phyloP scores from a whole-genome alignment of 1,140 invertebrate genomes.

The Lordiphosa stackelbergi region DNA sequence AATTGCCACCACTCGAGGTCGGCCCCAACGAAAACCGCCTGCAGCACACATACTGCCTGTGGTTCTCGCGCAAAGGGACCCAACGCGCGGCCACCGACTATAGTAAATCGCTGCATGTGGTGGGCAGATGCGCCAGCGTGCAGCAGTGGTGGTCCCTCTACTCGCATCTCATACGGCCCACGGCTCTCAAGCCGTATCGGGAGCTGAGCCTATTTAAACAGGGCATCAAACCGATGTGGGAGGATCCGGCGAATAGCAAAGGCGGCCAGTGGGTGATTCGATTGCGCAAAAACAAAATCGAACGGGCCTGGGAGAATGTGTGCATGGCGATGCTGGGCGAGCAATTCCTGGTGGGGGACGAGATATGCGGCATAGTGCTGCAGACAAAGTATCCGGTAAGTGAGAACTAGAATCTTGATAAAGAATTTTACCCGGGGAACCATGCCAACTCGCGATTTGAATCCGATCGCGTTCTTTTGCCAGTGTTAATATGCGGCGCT shows the following conservation, averaged over 20 bases:
- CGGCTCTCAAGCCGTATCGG: conserved; percentile 91
- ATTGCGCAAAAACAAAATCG: conserved; percentile 95
- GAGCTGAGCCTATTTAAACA: conserved; percentile 99
- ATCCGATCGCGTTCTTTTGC: no score
- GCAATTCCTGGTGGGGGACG: conserved; percentile 99
- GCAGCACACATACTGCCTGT: conserved; percentile 89
- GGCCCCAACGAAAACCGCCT: conserved; percentile 85
- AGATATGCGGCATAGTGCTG: conserved; percentile 98
- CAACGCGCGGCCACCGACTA: conserved; percentile 71
- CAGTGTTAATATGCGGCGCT: no score
- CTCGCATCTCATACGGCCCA: conserved; percentile 92
- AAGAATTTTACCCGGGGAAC: conserved; percentile 21
- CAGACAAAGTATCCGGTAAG: conserved; percentile 93
- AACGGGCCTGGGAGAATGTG: conserved; percentile 98
- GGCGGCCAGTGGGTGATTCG: conserved; percentile 98
- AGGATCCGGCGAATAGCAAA: conserved; percentile 95
- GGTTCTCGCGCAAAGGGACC: conserved; percentile 81
- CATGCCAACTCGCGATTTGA: conserved; percentile 2
- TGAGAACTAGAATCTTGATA: conserved; percentile 2
- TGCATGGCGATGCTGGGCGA: conserved; percentile 98
- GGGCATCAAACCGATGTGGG: conserved; percentile 99
- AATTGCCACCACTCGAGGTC: conserved; percentile 80
- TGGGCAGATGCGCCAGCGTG: conserved; percentile 91
- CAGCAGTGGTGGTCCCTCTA: conserved; percentile 99
- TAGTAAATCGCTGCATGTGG: conserved; percentile 77